A percentile compares a stretch with the other conserved stretches of the same genome.
phyloP scores from a whole-genome alignment of 2,888 invertebrate genomes.

The Allygus modestus region DNA sequence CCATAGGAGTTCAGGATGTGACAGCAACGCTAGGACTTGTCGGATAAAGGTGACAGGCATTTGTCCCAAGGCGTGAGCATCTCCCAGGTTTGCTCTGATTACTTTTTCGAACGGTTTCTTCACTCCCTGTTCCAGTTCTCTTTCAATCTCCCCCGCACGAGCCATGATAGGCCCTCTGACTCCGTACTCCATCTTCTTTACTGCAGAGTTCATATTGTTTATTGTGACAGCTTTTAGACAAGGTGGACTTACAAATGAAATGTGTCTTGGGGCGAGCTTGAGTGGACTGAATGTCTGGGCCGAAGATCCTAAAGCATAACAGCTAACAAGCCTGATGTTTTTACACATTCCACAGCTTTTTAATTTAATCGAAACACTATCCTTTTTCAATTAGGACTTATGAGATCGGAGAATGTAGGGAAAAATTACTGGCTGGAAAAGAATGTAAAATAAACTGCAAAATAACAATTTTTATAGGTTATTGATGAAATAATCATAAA shows the following conservation, averaged over 20 bases:
- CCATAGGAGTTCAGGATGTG: constrained; percentile 76
- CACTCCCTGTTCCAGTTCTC: constrained; percentile 84
- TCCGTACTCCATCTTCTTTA: constrained; percentile 81
- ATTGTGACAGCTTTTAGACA: constrained; percentile 71
- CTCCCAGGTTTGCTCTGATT: constrained; percentile 81
- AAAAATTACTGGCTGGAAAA: too few species aligned
- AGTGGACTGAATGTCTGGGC: neutral
- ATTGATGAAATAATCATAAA: too few species aligned
- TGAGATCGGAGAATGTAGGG: too few species aligned
- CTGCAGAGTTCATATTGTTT: constrained; percentile 78
- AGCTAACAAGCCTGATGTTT: too few species aligned
- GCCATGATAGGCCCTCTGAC: constrained; percentile 85
- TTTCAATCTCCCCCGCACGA: constrained; percentile 94
- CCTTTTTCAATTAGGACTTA: too few species aligned
- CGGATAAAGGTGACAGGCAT: constrained; percentile 79
- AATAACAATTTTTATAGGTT: too few species aligned
- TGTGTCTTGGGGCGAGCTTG: neutral
- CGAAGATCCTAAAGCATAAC: too few species aligned
- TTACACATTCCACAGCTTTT: too few species aligned
- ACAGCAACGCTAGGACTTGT: constrained; percentile 77
- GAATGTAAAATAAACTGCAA: too few species aligned
- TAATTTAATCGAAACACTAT: too few species aligned
- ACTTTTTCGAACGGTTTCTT: constrained; percentile 78
- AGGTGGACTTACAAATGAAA: neutral
- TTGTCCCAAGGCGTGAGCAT: constrained; percentile 81